Evolutionary conservation across 2,888 invertebrate genomes (phyloP).

Genomic region (Biston stratarius): DNA sequence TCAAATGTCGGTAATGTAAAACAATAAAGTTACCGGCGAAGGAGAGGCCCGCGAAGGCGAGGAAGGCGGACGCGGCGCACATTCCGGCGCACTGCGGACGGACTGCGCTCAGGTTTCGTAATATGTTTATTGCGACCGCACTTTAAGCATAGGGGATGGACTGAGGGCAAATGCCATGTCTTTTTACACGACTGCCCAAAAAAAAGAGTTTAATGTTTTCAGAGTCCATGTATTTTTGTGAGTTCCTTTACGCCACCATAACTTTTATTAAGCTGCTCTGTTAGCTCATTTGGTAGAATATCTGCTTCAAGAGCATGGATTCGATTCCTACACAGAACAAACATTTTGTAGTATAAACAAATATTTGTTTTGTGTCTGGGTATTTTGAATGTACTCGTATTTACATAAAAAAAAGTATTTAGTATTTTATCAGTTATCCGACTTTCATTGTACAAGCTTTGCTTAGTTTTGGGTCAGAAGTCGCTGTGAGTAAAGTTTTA

Average conservation of each 20-base stretch:
- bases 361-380: too few species aligned
- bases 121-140: conserved; percentile 55
- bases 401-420: too few species aligned
- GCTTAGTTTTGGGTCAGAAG: too few species aligned
- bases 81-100: conserved; percentile 35
- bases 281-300: too few species aligned
- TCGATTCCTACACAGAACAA: too few species aligned
- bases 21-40: conserved; percentile 58
- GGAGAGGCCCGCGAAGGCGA: conserved; percentile 44
- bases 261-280: too few species aligned
- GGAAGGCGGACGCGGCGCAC: conserved; percentile 34
- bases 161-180: conserved; percentile 29
- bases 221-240: not conserved
- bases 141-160: conserved; percentile 49
- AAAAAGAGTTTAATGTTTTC: not conserved
- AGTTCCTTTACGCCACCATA: too few species aligned
- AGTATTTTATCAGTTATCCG: too few species aligned
- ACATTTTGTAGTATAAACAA: too few species aligned
- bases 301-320: too few species aligned
- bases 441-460: too few species aligned
- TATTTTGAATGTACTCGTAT: too few species aligned
- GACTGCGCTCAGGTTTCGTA: conserved; percentile 46
- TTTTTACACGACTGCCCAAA: not conserved
- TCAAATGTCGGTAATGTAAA: not conserved
- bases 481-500: not conserved